Evolutionary conservation across 2,797 vertebrate species (phyloP), one percentile per base, ranked within the genome.

Genomic region (Molossus molossus): DNA sequence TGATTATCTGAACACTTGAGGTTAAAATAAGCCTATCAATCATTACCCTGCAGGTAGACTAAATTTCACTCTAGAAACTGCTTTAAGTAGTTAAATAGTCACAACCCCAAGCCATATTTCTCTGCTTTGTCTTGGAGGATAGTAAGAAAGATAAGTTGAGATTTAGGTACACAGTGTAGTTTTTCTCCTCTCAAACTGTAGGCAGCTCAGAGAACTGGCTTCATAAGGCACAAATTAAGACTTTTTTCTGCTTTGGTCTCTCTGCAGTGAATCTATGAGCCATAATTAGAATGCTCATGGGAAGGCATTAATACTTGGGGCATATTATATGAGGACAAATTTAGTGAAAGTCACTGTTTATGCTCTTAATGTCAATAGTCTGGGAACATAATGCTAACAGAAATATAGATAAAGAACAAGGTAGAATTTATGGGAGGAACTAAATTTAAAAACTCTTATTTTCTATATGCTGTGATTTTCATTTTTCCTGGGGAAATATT

Each of bases 381-480:
- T 90, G 40, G 23, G 83, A 88, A 87, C 88, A 37, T 85, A 69
- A 62, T 96, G 21, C 60, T 60, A 92, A 88, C 45, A 83, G 53
- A 92, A 91, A 85, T 92, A 92, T 27, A 89, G 58, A n/a, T 75
- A 87, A 94, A 90, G 50, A 86, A 33, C 55, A 87, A 79, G 73
- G 53, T 15, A 87, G 62, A 96, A 95, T n/a, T 87, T 72, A 86
- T 40, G 40, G 70, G 37, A 60, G 4, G 33, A 88, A 80, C 65
- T 75, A 88, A 88, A 82, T 94, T 86, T 94, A 94, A 67, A 73
- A 88, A 58, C 27, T 4, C 17, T 90, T 58, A 70, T 77, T 91
- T 97, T 95, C 73, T 93, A 37, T 60, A 67, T 40, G 62, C 40
- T 72, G 18, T 45, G 0, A 82, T n/a, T 81, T 90, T 95, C 75